Base-by-base conservation (phyloP, 2,888 invertebrate genomes). In the Baronia brevicornis region DNA sequence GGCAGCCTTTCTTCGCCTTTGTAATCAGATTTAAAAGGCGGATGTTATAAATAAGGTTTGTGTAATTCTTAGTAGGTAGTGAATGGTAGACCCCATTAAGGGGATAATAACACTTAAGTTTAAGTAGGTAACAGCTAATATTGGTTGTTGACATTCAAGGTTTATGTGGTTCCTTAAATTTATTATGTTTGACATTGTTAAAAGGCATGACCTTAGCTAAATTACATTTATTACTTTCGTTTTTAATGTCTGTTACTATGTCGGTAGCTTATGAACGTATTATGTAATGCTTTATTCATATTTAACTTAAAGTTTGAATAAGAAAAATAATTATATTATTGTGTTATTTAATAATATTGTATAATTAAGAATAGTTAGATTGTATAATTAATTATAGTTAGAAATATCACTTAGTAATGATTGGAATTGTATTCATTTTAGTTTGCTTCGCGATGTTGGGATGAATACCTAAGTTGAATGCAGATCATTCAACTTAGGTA, bases 31-130 rank as follows among this genome's bases (percentile, higher is more conserved):
- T 20, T 9, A 14, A 12, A 11, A 35, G 30, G 25, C 30, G 35
- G 35, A 35, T 30, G 35, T 30, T 35, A 15, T 21, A 17, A 21
- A 26, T n/a, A n/a, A n/a, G n/a, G n/a, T n/a, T 30, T 35, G 30
- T 35, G 35, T 30, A 35, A 35, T 26, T 12, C 9, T 14, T 12
- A 20, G 30, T n/a, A 24, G 25, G 25, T 48, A 59, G 75, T 69
- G 74, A 77, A 66, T 51, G 75, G 49, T 40, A 43, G 57, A 59
- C 77, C 74, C 77, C 15, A 14, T 20, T 22, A 17, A 30, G 21
- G 22, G 35, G 19, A 35, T 21, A 35, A 11, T 25, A 13, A 26
- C 13, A 21, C 30, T 26, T 30, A 18, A 26, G 9, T 12, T 25
- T 20, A 29, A 29, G 5, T 15, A 15, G 8, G 15, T 29, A 29